Conservation (phyloP, 1,140 invertebrate species). For the Ceratoteleas bidentatus region DNA sequence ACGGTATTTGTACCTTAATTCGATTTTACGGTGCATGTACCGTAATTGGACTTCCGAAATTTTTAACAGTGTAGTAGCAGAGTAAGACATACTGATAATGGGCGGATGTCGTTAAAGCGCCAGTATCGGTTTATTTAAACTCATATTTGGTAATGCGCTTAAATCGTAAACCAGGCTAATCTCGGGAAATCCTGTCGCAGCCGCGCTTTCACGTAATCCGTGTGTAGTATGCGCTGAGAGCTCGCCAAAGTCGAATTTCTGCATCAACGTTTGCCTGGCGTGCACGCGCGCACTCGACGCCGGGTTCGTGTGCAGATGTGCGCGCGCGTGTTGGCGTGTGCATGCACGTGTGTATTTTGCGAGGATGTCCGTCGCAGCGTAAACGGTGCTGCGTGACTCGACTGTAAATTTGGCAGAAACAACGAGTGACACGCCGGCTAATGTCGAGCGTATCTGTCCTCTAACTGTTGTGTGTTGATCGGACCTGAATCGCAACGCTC, state of each 20-base stretch:
- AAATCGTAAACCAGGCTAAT: constrained; percentile 77
- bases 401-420: constrained; percentile 62
- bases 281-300: not conserved
- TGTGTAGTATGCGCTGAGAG: constrained; percentile 60
- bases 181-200: constrained; percentile 70
- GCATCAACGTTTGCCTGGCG: constrained; percentile 30
- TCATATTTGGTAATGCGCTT: constrained; percentile 76
- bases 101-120: constrained; percentile 62
- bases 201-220: constrained; percentile 65
- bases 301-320: constrained; percentile 5
- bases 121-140: constrained; percentile 73
- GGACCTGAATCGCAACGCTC: constrained; percentile 53
- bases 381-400: constrained; percentile 67
- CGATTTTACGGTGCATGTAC: too few relatives aligned
- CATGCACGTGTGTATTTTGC: constrained; percentile 18
- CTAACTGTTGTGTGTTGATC: constrained; percentile 56
- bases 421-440: constrained; percentile 55
- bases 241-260: constrained; percentile 66
- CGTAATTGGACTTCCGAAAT: too few relatives aligned
- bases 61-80: too few relatives aligned
- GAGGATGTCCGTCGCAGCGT: constrained; percentile 52
- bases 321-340: not conserved
- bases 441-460: constrained; percentile 44
- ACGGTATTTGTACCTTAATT: too few relatives aligned
- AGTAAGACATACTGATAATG: constrained; percentile 58